phyloP scores from a whole-genome alignment of 2,888 invertebrate genomes.

The Lumbricus terrestris region DNA sequence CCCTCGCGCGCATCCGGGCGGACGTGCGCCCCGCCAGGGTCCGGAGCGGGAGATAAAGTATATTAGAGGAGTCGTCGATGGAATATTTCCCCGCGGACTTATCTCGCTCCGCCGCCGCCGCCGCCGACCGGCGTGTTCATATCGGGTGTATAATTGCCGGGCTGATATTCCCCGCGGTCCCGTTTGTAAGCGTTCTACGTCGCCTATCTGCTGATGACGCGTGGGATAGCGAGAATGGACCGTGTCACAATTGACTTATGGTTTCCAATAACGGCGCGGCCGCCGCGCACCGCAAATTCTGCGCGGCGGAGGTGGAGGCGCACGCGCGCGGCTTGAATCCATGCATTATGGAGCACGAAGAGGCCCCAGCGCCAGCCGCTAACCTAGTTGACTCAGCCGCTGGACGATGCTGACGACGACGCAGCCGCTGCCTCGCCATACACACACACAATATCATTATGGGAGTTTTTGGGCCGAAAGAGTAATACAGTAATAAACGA shows the following conservation, averaged over 20 bases:
- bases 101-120: too few relatives aligned
- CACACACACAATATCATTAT: conserved; percentile 15
- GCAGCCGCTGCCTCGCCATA: neutral
- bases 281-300: neutral
- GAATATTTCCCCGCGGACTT: conserved; percentile 14
- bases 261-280: neutral
- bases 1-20: neutral
- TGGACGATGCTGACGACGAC: neutral
- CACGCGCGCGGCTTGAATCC: neutral
- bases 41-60: neutral
- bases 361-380: neutral
- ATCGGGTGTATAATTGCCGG: neutral
- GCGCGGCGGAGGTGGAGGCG: too few relatives aligned
- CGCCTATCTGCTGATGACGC: neutral
- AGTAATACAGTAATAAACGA: conserved; percentile 5
- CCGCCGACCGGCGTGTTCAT: neutral
- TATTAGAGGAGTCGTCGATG: neutral
- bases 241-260: neutral
- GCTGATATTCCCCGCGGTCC: neutral
- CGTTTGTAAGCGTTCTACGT: neutral
- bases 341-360: neutral
- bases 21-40: neutral
- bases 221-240: neutral
- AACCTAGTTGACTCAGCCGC: conserved; percentile 3
- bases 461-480: neutral